Base-by-base conservation (phyloP, 2,888 invertebrate genomes). In the Poecilus cupreus region DNA sequence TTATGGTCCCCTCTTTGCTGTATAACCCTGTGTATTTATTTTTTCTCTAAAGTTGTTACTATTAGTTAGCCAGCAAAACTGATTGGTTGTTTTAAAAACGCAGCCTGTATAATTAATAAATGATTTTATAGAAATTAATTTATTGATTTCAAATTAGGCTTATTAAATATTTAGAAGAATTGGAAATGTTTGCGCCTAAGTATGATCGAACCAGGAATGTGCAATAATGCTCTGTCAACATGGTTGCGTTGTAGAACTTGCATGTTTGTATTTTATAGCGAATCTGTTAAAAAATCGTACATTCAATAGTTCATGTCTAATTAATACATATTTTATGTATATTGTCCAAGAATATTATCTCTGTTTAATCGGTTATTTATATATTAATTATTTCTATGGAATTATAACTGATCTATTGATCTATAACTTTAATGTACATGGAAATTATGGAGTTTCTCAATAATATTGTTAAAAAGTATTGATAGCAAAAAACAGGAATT, bases 341-440 rank as follows among this genome's bases (percentile, higher is more conserved):
- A 26, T 3, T 60, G 60, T 24, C 24, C 4, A 24, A 22, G 26
- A 60, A 26, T 24, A 0, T 60, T 60, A 60, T 60, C 60, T 10
- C 22, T 54, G 10, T 54, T 26, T 60, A 60, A 60, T 60, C 60
- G 2, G 24, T 60, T 60, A 60, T 60, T 43, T 60, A 60, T 60
- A 20, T 60, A 60, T 26, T 60, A 32, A 3, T 32, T 32, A 32
- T 32, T n/a, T n/a, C n/a, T n/a, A n/a, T n/a, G n/a, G n/a, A n/a
- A n/a, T n/a, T 60, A 60, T 11, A 24, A 24, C 60, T 60, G 24
- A 24, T 26, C 13, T 26, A 26, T n/a, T 60, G 60, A 26, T n/a
- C n/a, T n/a, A 26, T 60, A 60, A 60, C 13, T 26, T 11, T n/a
- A 60, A 60, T 26, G 13, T 60, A 60, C 60, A 60, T 13, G 13